Base-by-base conservation (phyloP, 2,113 vertebrate genomes). In the Semnornis frantzii region DNA sequence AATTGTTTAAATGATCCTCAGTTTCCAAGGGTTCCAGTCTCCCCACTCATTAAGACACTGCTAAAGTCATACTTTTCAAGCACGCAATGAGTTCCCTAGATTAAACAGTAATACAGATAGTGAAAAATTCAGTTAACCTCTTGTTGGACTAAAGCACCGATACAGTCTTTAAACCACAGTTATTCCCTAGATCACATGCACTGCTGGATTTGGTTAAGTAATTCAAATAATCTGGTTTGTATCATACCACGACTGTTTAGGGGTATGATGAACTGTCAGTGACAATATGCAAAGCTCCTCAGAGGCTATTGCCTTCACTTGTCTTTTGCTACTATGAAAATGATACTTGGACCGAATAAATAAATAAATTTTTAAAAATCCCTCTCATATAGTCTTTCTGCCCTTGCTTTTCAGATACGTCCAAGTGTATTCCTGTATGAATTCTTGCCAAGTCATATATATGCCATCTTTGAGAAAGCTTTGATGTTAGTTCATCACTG, bases 151-250 rank as follows among this genome's bases (percentile, higher is more conserved):
- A 92, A 57, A 37, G 15, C 33, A 64, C 21, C 44, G 25, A 68
- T 75, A 44, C 30, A 89, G 85, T 87, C 33, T 94, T 81, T 66
- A 94, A 94, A 73, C 57, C 84, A 81, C 91, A 92, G 12, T 71
- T 73, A 84, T 95, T 96, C 94, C 88, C 46, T 91, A 93, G 82
- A 96, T 80, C 76, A 92, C 70, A 95, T 11, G 33, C 79, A 79
- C 34, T 9, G 5, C 68, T 92, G 85, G 94, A 90, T 96, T 96
- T 96, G 74, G 86, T 96, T 95, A 94, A 94, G 88, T 97, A 97
- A 97, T 94, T 90, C 33, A 30, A 86, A 96, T 97, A 91, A 96
- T 97, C 96, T 97, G 96, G 91, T 97, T 97, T 92, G 95, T 98
- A 97, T 97, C 96, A 97, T 42, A 95, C 55, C 48, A 72, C 34